phyloP scores from a whole-genome alignment of 2,113 vertebrate species.

The Bubalus kerabau region DNA sequence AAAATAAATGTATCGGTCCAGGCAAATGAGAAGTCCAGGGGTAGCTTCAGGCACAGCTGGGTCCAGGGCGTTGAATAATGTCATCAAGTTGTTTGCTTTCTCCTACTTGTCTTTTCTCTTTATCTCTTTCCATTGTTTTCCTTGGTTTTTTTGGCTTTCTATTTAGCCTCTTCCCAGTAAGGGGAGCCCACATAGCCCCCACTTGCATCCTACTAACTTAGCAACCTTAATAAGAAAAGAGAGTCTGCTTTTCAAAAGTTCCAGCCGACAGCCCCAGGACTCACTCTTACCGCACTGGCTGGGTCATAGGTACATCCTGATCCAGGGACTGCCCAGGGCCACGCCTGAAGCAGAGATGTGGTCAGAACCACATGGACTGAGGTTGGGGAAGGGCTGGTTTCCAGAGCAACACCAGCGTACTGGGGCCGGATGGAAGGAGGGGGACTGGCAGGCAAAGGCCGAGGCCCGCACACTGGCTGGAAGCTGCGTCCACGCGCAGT shows the following conservation, averaged over 20 bases:
- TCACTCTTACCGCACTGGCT: neutral
- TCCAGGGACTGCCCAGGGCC: neutral
- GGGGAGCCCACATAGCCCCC: neutral
- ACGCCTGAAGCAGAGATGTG: neutral
- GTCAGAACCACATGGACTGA: neutral
- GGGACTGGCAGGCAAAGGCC: neutral
- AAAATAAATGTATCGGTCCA: neutral
- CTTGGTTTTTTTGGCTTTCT: neutral
- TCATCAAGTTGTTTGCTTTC: neutral
- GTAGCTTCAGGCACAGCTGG: neutral
- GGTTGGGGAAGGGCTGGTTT: neutral
- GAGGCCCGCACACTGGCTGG: accelerated
- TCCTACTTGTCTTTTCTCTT: neutral
- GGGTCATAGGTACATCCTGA: neutral
- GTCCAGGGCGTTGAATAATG: neutral
- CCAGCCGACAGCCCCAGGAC: neutral
- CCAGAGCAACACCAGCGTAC: accelerated
- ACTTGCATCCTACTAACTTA: neutral
- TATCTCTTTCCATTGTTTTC: neutral
- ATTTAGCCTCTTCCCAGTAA: neutral
- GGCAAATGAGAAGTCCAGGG: neutral
- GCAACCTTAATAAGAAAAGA: neutral
- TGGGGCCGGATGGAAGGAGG: neutral
- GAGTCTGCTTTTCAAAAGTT: neutral
- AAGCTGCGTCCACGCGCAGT: neutral